Conservation (phyloP, 2,797 vertebrate genomes). For the Pogonophryne albipinna region DNA sequence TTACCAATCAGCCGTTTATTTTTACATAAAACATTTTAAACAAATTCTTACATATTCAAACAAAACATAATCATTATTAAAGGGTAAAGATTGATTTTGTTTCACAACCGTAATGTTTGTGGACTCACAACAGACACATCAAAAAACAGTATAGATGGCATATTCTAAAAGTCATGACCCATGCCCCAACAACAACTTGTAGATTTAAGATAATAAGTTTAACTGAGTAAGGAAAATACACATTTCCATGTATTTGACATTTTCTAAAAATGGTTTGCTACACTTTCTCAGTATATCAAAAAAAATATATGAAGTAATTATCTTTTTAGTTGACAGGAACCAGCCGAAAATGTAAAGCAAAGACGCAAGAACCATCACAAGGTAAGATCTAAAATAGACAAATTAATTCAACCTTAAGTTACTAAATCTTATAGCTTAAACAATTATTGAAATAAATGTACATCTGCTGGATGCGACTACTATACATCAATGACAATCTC, state of each 20-base stretch:
- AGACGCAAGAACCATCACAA: background rate
- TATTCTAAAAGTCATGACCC: background rate
- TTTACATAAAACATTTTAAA: background rate
- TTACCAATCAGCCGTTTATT: slow-evolving; percentile 15
- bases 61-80: background rate
- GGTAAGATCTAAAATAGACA: background rate
- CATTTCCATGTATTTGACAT: background rate
- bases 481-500: too few relatives aligned
- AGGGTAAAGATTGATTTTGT: background rate
- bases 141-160: background rate
- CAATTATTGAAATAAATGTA: background rate
- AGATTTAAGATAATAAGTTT: background rate
- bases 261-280: background rate
- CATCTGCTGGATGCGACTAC: background rate
- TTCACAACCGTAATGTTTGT: background rate
- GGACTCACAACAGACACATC: background rate
- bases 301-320: background rate
- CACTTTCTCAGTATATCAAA: background rate
- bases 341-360: background rate
- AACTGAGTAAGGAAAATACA: background rate
- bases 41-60: background rate
- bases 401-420: background rate
- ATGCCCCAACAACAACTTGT: background rate
- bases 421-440: background rate
- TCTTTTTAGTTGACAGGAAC: background rate